phyloP scores from a whole-genome alignment of 2,888 invertebrate genomes.

The Yponomeuta plumbellus region DNA sequence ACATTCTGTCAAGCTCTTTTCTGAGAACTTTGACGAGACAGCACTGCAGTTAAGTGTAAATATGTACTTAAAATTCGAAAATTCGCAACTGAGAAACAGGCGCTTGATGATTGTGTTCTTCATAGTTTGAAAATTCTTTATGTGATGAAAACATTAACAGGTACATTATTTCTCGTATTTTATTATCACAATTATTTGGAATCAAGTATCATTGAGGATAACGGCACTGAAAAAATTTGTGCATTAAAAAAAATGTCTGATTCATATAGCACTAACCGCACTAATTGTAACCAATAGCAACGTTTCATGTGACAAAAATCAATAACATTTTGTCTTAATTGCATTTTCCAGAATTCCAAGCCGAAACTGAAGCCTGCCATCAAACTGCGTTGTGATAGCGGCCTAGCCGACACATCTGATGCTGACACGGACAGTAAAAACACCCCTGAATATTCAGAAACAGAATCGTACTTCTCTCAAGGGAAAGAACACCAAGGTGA shows the following conservation, averaged over 20 bases:
- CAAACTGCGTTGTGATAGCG: slow-evolving; percentile 65
- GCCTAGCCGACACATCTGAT: slow-evolving; percentile 68
- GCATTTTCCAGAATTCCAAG: slow-evolving; percentile 42
- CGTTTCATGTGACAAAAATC: not conserved
- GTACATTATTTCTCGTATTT: too few relatives aligned
- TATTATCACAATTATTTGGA: too few relatives aligned
- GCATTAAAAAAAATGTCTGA: not conserved
- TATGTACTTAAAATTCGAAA: too few relatives aligned
- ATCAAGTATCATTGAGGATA: too few relatives aligned
- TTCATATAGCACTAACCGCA: not conserved
- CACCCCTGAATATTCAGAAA: slow-evolving; percentile 31
- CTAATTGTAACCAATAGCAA: not conserved
- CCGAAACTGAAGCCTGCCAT: slow-evolving; percentile 52
- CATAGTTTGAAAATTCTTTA: too few relatives aligned
- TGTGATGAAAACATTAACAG: too few relatives aligned
- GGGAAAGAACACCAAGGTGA: not conserved
- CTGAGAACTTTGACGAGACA: too few relatives aligned
- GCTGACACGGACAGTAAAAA: slow-evolving; percentile 57
- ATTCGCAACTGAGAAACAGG: too few relatives aligned
- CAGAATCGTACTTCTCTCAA: slow-evolving; percentile 15
- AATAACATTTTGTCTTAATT: not conserved
- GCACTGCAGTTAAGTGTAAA: too few relatives aligned
- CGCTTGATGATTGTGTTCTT: too few relatives aligned
- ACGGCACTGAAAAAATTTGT: too few relatives aligned
- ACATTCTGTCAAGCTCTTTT: too few relatives aligned